Conservation (phyloP, 2,888 invertebrate genomes). For the Chalcis sispes region DNA sequence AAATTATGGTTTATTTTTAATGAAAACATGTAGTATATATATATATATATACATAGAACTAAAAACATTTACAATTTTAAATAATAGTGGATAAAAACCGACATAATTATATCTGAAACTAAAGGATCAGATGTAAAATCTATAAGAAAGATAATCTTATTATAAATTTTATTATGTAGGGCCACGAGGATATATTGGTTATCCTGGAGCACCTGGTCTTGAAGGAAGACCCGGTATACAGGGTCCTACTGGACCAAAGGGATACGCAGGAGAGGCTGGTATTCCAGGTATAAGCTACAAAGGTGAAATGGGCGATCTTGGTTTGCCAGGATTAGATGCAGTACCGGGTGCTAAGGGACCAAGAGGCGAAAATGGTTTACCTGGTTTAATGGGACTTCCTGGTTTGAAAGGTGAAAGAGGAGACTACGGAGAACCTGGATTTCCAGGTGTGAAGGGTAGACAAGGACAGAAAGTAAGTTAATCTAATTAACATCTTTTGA, state of each 20-base stretch:
- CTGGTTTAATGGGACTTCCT: constrained; percentile 68
- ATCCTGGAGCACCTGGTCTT: constrained; percentile 79
- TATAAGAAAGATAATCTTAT: too few species aligned
- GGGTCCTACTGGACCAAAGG: constrained; percentile 80
- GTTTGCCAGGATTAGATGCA: constrained; percentile 70
- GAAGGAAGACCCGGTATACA: constrained; percentile 81
- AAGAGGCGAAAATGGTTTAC: constrained; percentile 71
- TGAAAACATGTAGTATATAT: too few species aligned
- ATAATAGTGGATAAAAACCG: too few species aligned
- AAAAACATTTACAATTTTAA: too few species aligned
- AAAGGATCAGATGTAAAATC: too few species aligned
- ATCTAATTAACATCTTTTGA: constrained; percentile 12
- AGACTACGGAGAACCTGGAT: constrained; percentile 77
- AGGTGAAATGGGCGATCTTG: constrained; percentile 76
- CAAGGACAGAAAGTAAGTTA: constrained; percentile 66
- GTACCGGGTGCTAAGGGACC: constrained; percentile 69
- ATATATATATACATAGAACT: too few species aligned
- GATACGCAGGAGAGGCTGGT: constrained; percentile 81
- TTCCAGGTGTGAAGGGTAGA: constrained; percentile 75
- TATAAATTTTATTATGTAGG: too few species aligned
- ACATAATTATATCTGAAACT: too few species aligned
- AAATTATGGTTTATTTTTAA: too few species aligned
- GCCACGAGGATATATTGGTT: constrained; percentile 79
- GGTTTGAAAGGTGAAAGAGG: constrained; percentile 74
- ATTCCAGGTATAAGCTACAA: constrained; percentile 75